These are phyloP conservation scores for Drosophila suzukii DNA, from an alignment of 1,140 invertebrate species.

Conservation along the genomic window DNA sequence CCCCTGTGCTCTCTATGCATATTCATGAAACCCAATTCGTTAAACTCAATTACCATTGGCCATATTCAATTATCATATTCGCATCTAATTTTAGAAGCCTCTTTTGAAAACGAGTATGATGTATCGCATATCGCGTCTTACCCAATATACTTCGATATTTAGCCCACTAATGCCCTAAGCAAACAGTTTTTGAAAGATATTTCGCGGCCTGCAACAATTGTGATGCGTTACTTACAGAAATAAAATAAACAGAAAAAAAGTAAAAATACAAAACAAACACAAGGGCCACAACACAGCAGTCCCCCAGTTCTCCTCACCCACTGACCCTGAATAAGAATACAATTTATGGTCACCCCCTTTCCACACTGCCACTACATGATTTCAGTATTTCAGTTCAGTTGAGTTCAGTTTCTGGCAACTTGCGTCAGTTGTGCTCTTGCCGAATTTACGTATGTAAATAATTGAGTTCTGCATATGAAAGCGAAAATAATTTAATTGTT, in stretches of 20 bases:
- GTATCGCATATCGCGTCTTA: constrained; percentile 43
- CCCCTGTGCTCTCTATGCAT: constrained; percentile 7
- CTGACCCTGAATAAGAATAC: constrained; percentile 45
- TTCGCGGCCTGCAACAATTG: constrained; percentile 22
- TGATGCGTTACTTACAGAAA: constrained; percentile 45
- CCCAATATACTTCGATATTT: constrained; percentile 28
- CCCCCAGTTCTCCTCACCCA: constrained; percentile 20
- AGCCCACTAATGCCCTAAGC: constrained; percentile 33
- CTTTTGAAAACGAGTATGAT: constrained; percentile 16
- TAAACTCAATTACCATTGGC: constrained; percentile 35
- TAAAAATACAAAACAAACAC: constrained; percentile 29
- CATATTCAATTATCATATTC: constrained; percentile 26
- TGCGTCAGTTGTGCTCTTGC: constrained; percentile 69
- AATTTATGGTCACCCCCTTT: constrained; percentile 20
- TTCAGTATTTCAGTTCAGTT: constrained; percentile 17
- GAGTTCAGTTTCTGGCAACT: constrained; percentile 32
- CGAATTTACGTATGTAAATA: constrained; percentile 56
- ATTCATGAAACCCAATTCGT: constrained; percentile 39
- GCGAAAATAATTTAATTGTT: constrained; percentile 71
- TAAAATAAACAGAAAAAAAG: constrained; percentile 29
- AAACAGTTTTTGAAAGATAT: constrained; percentile 14
- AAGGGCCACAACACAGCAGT: constrained; percentile 21
- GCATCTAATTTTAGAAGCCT: constrained; percentile 37
- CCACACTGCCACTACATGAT: not conserved
- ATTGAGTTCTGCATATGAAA: constrained; percentile 54